Conservation (phyloP, 2,888 invertebrate genomes). For the Blera fallax region DNA sequence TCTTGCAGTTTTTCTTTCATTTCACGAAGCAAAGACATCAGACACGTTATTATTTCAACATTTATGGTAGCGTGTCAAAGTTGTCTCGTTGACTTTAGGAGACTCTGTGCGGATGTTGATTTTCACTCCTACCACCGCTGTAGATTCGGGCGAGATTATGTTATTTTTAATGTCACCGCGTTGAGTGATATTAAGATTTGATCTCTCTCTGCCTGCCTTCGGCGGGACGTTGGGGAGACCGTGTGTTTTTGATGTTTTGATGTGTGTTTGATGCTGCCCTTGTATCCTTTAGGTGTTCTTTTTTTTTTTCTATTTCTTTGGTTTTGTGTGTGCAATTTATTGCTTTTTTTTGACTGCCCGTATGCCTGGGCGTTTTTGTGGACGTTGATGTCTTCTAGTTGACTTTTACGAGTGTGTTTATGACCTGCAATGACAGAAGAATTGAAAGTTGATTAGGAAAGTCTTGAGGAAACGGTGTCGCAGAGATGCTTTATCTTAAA, state of each 20-base stretch:
- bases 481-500: not conserved
- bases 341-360: slow-evolving; percentile 49
- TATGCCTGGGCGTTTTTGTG: slow-evolving; percentile 34
- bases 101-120: slow-evolving; percentile 65
- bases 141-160: slow-evolving; percentile 47
- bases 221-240: not conserved
- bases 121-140: slow-evolving; percentile 60
- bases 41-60: slow-evolving; percentile 66
- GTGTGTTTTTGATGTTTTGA: slow-evolving; percentile 35
- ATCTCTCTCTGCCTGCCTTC: slow-evolving; percentile 28
- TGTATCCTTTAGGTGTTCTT: slow-evolving; percentile 59
- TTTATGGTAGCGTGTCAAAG: slow-evolving; percentile 66
- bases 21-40: slow-evolving; percentile 43
- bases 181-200: slow-evolving; percentile 71
- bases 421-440: slow-evolving; percentile 70
- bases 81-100: slow-evolving; percentile 35
- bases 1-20: slow-evolving; percentile 30
- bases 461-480: not conserved
- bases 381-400: slow-evolving; percentile 54
- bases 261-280: slow-evolving; percentile 32
- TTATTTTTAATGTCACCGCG: slow-evolving; percentile 72
- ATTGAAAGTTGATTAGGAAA: slow-evolving; percentile 67
- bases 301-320: too few relatives aligned
- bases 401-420: slow-evolving; percentile 69
- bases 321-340: slow-evolving; percentile 62